phyloP scores from a whole-genome alignment of 2,797 vertebrate genomes.

The Apogon talboti region DNA sequence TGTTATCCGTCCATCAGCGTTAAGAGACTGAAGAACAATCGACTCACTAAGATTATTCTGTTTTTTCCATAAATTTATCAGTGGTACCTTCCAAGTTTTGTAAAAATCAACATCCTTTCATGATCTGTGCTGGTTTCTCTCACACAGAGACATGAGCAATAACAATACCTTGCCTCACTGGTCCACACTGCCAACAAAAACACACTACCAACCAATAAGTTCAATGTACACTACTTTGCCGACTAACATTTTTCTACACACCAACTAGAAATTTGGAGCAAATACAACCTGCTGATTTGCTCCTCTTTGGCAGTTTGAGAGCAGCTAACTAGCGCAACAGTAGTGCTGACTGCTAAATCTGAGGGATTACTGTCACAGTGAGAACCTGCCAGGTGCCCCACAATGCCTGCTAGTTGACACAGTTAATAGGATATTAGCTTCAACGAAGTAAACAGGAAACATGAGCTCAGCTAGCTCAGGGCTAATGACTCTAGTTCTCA shows the following conservation, averaged over 20 bases:
- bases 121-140: too few relatives aligned
- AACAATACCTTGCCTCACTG: not conserved
- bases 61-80: too few relatives aligned
- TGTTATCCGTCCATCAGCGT: too few relatives aligned
- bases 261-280: not conserved
- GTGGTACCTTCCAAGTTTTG: too few relatives aligned
- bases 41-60: too few relatives aligned
- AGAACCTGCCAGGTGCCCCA: constrained; percentile 63
- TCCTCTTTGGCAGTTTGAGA: constrained; percentile 13
- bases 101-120: too few relatives aligned
- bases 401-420: constrained; percentile 57
- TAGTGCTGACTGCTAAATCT: constrained; percentile 58
- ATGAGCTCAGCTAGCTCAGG: constrained; percentile 37
- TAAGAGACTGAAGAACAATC: too few relatives aligned
- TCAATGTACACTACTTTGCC: not conserved
- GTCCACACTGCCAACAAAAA: not conserved
- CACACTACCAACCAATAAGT: not conserved
- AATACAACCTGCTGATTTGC: not conserved
- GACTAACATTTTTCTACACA: too few relatives aligned
- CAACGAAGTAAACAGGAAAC: constrained; percentile 60
- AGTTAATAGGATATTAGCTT: constrained; percentile 58
- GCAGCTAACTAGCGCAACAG: constrained; percentile 39
- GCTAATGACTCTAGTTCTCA: constrained; percentile 34
- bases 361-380: constrained; percentile 61
- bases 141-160: not conserved